A percentile compares a stretch with the other conserved stretches of the same genome.
Conservation (phyloP, 2,888 invertebrate species). For the Mythimna ferrago region DNA sequence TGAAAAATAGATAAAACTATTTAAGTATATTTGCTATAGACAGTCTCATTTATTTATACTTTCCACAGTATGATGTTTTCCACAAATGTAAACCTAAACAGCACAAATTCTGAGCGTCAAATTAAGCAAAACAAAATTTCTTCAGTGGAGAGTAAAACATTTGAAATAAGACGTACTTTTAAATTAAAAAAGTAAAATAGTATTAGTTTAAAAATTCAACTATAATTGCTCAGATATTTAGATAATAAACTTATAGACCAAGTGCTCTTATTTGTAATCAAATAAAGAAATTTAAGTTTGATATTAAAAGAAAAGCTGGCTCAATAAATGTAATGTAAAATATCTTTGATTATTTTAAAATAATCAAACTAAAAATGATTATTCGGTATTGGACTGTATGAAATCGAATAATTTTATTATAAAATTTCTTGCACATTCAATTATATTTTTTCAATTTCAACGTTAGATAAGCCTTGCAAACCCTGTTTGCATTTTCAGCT, state of each 20-base stretch:
- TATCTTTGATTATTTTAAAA: conserved; percentile 40
- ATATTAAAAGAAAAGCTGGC: conserved; percentile 49
- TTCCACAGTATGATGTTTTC: conserved; percentile 1
- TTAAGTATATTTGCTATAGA: conserved; percentile 13
- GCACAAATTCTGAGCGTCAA: not conserved
- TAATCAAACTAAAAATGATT: conserved; percentile 17
- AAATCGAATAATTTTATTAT: conserved; percentile 30
- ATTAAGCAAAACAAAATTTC: not conserved
- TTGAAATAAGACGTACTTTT: conserved; percentile 17
- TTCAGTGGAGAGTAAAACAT: not conserved
- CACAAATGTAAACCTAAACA: not conserved
- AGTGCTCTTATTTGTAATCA: conserved; percentile 59
- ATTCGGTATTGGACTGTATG: conserved; percentile 29
- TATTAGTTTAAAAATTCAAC: conserved; percentile 33
- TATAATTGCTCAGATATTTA: conserved; percentile 55
- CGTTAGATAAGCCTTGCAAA: not conserved
- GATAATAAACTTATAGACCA: conserved; percentile 36
- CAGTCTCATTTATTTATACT: not conserved
- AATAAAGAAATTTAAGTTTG: conserved; percentile 42
- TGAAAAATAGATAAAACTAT: conserved; percentile 28
- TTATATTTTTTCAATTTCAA: not conserved
- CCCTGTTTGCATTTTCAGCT: no score
- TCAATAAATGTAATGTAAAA: conserved; percentile 35
- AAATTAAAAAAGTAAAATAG: conserved; percentile 36
- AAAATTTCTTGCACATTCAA: conserved; percentile 35